phyloP scores from a whole-genome alignment of 2,797 vertebrate genomes.

The Lycodopsis pacificus region DNA sequence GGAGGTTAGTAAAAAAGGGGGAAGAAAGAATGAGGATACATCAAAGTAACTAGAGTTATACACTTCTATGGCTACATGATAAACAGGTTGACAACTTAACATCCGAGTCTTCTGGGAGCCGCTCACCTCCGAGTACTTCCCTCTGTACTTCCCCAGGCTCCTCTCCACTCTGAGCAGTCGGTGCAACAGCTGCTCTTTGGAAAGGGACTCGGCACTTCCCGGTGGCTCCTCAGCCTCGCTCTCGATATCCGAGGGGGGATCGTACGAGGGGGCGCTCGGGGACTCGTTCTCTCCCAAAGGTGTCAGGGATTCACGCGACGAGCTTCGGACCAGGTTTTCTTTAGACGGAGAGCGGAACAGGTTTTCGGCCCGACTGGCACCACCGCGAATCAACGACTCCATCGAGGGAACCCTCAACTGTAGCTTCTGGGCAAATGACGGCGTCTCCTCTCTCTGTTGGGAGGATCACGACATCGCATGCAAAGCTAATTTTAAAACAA shows the following conservation, averaged over 20 bases:
- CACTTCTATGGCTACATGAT: neutral
- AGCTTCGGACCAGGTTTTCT: slow-evolving; percentile 89
- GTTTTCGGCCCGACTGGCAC: slow-evolving; percentile 88
- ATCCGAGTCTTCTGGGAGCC: neutral
- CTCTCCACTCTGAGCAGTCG: slow-evolving; percentile 88
- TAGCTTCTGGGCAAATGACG: slow-evolving; percentile 92
- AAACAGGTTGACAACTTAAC: neutral
- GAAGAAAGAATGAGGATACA: neutral
- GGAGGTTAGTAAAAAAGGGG: neutral
- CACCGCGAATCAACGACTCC: slow-evolving; percentile 93
- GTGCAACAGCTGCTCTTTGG: slow-evolving; percentile 91
- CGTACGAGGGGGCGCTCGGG: slow-evolving; percentile 75
- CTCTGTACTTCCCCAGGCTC: slow-evolving; percentile 91
- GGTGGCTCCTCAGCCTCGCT: slow-evolving; percentile 91
- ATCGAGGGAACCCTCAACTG: slow-evolving; percentile 94
- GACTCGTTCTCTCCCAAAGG: slow-evolving; percentile 83
- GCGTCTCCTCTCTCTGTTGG: slow-evolving; percentile 86
- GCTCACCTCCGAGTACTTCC: slow-evolving; percentile 94
- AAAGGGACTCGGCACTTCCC: slow-evolving; percentile 84
- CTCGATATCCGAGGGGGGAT: slow-evolving; percentile 94
- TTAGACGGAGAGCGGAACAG: slow-evolving; percentile 91
- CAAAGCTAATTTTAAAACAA: neutral
- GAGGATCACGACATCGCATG: neutral
- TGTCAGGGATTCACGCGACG: slow-evolving; percentile 93
- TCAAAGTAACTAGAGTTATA: neutral